These are phyloP conservation scores for Andrena marginata DNA, from an alignment of 2,888 invertebrate genomes.

Conservation along the genomic window DNA sequence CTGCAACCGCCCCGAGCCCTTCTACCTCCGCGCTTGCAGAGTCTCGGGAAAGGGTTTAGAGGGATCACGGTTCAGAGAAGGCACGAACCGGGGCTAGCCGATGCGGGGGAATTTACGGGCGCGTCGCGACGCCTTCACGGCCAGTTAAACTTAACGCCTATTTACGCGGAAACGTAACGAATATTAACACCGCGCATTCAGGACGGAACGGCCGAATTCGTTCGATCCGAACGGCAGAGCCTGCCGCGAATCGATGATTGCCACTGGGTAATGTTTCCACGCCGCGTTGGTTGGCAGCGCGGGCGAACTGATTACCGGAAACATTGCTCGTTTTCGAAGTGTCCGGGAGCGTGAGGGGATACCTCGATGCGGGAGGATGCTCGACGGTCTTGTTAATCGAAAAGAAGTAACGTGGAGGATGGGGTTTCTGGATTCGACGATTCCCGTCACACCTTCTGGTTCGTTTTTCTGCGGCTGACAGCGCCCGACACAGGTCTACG, in stretches of 20 bases:
- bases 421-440: background rate
- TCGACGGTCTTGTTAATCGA: background rate
- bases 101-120: slow-evolving; percentile 39
- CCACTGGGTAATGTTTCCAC: slow-evolving; percentile 24
- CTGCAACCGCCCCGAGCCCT: background rate
- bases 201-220: slow-evolving; percentile 24
- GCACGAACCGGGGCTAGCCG: slow-evolving; percentile 31
- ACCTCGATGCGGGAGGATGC: background rate
- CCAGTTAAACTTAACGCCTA: slow-evolving; percentile 59
- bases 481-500: slow-evolving; percentile 46
- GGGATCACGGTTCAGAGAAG: slow-evolving; percentile 32
- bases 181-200: slow-evolving; percentile 51
- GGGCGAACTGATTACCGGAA: slow-evolving; percentile 33
- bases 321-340: slow-evolving; percentile 25
- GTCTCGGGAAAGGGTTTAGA: slow-evolving; percentile 41
- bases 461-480: slow-evolving; percentile 21
- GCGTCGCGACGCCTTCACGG: slow-evolving; percentile 51
- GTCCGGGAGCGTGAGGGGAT: background rate
- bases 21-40: slow-evolving; percentile 6
- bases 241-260: slow-evolving; percentile 44
- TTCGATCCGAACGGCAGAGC: slow-evolving; percentile 28
- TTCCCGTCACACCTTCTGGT: slow-evolving; percentile 9
- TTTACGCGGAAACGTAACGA: slow-evolving; percentile 54
- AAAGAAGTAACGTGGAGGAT: background rate
- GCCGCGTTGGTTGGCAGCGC: background rate